phyloP scores from a whole-genome alignment of 2,888 invertebrate species.

The Lathronympha strigana region DNA sequence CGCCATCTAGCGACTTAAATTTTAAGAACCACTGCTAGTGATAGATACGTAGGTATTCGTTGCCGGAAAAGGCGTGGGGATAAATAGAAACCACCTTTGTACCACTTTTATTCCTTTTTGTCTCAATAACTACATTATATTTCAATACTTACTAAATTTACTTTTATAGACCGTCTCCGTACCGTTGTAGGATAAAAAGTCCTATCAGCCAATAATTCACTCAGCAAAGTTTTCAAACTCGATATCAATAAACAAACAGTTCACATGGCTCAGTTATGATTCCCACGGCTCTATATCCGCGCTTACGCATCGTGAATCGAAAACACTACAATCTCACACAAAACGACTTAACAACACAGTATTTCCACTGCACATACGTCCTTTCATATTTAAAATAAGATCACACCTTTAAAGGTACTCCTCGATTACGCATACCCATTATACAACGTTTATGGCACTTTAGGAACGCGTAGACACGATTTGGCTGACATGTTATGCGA shows the following conservation, averaged over 20 bases:
- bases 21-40: too few relatives aligned
- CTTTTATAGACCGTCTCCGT: too few relatives aligned
- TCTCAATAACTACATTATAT: too few relatives aligned
- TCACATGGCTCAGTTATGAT: conserved; percentile 36
- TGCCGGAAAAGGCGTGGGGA: too few relatives aligned
- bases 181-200: not conserved
- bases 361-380: not conserved
- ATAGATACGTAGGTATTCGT: too few relatives aligned
- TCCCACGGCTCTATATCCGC: conserved; percentile 40
- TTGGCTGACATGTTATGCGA: conserved; percentile 2
- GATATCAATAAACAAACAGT: conserved; percentile 39
- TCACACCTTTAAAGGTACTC: conserved; percentile 28
- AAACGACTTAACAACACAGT: not conserved
- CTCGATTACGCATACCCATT: conserved; percentile 23
- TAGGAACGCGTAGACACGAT: conserved; percentile 17
- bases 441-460: conserved; percentile 21
- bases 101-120: too few relatives aligned
- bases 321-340: conserved; percentile 14
- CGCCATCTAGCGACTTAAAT: too few relatives aligned
- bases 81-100: too few relatives aligned
- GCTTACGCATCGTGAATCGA: conserved; percentile 29
- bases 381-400: not conserved
- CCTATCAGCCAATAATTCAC: conserved; percentile 11
- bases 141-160: too few relatives aligned
- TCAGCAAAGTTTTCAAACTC: conserved; percentile 6